Conservation (phyloP, 2,888 invertebrate genomes). For the Harmothoe impar region DNA sequence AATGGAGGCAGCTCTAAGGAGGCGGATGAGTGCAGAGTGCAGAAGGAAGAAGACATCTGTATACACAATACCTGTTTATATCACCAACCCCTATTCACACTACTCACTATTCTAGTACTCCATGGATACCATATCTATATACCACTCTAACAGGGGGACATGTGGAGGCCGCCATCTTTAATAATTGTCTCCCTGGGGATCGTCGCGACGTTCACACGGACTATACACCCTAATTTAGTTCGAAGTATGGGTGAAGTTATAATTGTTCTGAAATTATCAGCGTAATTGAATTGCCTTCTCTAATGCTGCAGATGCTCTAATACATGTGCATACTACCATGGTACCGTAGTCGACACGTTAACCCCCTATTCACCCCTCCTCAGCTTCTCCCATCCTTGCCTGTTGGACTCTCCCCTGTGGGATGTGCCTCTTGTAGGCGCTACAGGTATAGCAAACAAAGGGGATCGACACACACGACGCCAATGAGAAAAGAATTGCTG, state of each 20-base stretch:
- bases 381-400: not conserved
- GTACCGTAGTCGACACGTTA: not conserved
- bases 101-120: not conserved
- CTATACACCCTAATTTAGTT: too few relatives aligned
- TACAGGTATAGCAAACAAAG: slow-evolving; percentile 43
- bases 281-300: too few relatives aligned
- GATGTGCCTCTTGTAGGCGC: slow-evolving; percentile 3
- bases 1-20: not conserved
- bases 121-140: too few relatives aligned
- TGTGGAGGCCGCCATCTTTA: too few relatives aligned
- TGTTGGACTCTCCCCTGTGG: not conserved
- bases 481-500: slow-evolving; percentile 39
- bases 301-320: too few relatives aligned
- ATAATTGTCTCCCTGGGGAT: too few relatives aligned
- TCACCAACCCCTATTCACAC: not conserved
- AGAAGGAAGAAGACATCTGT: not conserved
- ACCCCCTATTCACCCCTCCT: not conserved
- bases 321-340: not conserved
- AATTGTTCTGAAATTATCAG: too few relatives aligned
- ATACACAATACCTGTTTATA: not conserved
- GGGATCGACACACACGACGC: slow-evolving; percentile 5
- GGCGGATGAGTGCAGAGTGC: not conserved
- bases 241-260: too few relatives aligned
- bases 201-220: too few relatives aligned
- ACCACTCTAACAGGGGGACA: too few relatives aligned